Evolutionary conservation across 2,888 invertebrate species (phyloP).

Genomic region (Dynastes maya): DNA sequence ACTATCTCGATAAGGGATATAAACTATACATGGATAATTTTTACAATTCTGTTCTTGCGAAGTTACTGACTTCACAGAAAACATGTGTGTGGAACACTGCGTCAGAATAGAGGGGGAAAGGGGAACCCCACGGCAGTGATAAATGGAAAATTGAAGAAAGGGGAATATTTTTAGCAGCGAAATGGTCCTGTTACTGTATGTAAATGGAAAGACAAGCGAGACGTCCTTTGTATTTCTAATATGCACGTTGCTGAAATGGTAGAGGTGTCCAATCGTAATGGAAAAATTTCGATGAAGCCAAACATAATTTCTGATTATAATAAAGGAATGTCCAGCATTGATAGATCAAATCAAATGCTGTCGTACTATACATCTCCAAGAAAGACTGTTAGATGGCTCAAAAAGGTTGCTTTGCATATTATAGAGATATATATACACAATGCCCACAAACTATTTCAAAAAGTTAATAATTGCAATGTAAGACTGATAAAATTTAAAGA

Average conservation of each 20-base stretch:
- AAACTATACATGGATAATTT: too few relatives aligned
- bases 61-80: too few relatives aligned
- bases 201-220: background rate
- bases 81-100: too few relatives aligned
- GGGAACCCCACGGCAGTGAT: too few relatives aligned
- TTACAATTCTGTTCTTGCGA: too few relatives aligned
- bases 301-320: too few relatives aligned
- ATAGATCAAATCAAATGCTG: too few relatives aligned
- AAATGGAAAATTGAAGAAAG: background rate
- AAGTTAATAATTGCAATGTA: background rate
- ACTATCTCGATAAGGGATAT: too few relatives aligned
- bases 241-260: background rate
- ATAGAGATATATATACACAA: background rate
- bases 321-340: too few relatives aligned
- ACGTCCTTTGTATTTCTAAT: background rate
- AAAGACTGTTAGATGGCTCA: background rate
- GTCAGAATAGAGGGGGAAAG: too few relatives aligned
- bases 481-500: slow-evolving; percentile 15
- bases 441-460: background rate
- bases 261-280: background rate
- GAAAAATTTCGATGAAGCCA: background rate
- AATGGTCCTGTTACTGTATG: background rate
- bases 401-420: too few relatives aligned
- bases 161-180: background rate
- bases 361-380: too few relatives aligned